Evolutionary conservation across 2,888 invertebrate species (phyloP).

Genomic region (Pomacea canaliculata): DNA sequence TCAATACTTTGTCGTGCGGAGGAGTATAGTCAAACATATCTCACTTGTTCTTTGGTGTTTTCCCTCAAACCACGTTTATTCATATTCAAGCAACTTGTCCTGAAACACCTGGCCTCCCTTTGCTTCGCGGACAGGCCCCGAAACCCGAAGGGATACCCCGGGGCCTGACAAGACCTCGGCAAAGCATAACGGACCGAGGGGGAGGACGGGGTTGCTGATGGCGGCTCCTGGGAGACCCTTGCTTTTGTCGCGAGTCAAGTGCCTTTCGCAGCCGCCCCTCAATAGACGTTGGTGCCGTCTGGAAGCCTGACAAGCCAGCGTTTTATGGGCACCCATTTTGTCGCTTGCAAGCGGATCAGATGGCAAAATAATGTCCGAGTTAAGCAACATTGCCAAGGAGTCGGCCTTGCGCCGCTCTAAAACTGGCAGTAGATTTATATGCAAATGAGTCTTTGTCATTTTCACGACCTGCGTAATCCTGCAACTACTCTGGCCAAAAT

Average conservation of each 20-base stretch:
- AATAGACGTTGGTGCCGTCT: background rate
- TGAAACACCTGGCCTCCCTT: no score
- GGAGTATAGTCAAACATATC: no score
- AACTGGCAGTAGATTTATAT: constrained; percentile 26
- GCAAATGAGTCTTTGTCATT: constrained; percentile 32
- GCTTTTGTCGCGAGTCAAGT: constrained; percentile 3
- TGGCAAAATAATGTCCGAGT: constrained; percentile 20
- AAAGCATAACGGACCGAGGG: background rate
- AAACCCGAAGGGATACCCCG: no score
- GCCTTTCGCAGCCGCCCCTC: background rate
- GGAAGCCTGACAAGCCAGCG: background rate
- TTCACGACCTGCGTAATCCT: constrained; percentile 19
- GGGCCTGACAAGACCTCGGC: background rate
- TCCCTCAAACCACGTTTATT: no score
- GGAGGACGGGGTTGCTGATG: background rate
- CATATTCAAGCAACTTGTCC: no score
- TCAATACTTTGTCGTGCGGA: no score
- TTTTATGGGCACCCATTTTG: constrained; percentile 8
- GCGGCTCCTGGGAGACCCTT: background rate
- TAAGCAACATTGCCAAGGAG: constrained; percentile 15
- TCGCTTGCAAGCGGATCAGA: constrained; percentile 11
- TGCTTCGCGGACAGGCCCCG: no score
- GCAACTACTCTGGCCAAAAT: background rate
- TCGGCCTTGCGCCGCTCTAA: constrained; percentile 12
- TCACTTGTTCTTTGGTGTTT: no score